phyloP scores from a whole-genome alignment of 1,140 invertebrate species.

The Pogonomyrmex barbatus region DNA sequence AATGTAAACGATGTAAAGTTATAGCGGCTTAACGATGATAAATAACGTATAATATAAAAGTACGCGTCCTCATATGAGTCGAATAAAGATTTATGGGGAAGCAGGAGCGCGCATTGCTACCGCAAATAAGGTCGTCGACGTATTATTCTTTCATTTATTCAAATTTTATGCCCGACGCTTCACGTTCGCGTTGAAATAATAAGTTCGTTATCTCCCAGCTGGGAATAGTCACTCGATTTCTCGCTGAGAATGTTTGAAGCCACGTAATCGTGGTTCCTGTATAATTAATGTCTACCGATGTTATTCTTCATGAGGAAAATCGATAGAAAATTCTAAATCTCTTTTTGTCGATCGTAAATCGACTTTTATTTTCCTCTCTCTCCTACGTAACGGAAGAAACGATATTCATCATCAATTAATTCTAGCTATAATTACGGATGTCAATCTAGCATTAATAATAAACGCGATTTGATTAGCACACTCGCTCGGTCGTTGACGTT shows the following conservation, averaged over 20 bases:
- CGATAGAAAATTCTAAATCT: neutral
- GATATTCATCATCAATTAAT: neutral
- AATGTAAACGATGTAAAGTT: neutral
- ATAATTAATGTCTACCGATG: conserved; percentile 47
- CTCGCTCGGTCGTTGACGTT: too few species aligned
- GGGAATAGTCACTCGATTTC: conserved; percentile 22
- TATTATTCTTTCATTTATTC: conserved; percentile 62
- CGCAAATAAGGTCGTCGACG: neutral
- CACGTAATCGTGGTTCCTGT: conserved; percentile 7
- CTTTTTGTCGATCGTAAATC: neutral
- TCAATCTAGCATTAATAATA: neutral
- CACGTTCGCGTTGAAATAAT: conserved; percentile 38
- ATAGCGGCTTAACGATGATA: neutral
- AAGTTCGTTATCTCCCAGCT: conserved; percentile 46
- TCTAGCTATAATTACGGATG: neutral
- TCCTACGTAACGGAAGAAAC: neutral
- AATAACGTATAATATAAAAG: neutral
- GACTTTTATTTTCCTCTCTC: neutral
- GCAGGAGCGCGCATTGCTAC: neutral
- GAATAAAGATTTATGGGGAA: conserved; percentile 16
- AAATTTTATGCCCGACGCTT: conserved; percentile 56
- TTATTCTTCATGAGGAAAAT: conserved; percentile 23
- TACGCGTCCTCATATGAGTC: neutral
- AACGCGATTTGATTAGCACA: neutral
- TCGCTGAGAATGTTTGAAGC: conserved; percentile 1